A percentile compares a stretch with the other conserved stretches of the same genome.
Conservation (phyloP, 53 echinoderm and acorn worm genomes). For the Holothuria scabra region DNA sequence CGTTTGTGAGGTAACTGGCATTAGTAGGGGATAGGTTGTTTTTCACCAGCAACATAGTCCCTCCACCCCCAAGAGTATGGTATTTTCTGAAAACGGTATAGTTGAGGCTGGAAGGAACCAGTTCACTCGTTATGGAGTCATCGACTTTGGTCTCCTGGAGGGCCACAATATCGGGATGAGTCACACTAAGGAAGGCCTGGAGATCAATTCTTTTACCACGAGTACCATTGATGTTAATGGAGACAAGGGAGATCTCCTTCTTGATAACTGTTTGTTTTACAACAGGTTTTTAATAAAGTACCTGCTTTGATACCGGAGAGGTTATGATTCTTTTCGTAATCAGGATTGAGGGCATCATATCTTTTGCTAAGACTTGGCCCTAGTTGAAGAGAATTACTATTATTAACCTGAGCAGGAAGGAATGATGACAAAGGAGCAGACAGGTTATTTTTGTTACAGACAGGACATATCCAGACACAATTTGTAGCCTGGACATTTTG, state of each 20-base stretch:
- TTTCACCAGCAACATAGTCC: not conserved
- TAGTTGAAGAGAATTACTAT: too few species aligned
- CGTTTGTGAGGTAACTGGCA: not conserved
- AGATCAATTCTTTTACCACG: not conserved
- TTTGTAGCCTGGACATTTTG: too few species aligned
- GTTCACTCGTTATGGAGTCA: not conserved
- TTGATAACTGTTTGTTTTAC: not conserved
- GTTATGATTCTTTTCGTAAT: too few species aligned
- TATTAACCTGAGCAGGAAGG: too few species aligned
- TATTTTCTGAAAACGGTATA: constrained; percentile 15
- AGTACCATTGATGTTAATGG: constrained; percentile 10
- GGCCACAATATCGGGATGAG: not conserved
- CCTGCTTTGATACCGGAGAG: too few species aligned
- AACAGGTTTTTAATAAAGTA: not conserved
- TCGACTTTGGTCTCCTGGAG: constrained; percentile 10
- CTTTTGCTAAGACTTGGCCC: too few species aligned
- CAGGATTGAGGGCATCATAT: too few species aligned
- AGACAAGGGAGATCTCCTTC: not conserved
- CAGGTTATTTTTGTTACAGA: too few species aligned
- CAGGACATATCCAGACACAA: too few species aligned
- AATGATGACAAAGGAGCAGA: too few species aligned
- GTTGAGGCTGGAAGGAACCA: not conserved
- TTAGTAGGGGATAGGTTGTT: not conserved
- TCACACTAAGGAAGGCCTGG: constrained; percentile 20
- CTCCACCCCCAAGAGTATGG: not conserved